Conservation (phyloP, 1,140 invertebrate genomes). For the Lamellibrachia luymesi region DNA sequence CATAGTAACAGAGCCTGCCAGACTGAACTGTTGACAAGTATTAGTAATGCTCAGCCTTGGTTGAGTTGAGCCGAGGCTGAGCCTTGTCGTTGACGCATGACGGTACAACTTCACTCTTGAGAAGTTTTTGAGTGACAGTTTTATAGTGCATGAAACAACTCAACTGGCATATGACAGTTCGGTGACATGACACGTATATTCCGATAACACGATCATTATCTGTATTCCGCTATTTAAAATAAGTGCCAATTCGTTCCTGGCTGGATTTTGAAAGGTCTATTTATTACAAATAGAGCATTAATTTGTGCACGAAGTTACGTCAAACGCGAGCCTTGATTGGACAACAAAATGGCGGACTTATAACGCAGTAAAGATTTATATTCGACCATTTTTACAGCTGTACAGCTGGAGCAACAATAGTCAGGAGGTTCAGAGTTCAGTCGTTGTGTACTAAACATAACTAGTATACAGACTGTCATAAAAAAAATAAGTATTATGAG, state of each 20-base stretch:
- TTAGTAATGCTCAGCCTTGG: too few relatives aligned
- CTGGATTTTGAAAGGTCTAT: background rate
- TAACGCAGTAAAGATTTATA: conserved; percentile 1
- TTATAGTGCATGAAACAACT: background rate
- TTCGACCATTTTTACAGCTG: background rate
- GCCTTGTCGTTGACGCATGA: too few relatives aligned
- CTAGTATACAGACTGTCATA: background rate
- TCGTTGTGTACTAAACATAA: background rate
- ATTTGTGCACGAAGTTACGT: conserved; percentile 4
- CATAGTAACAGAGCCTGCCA: too few relatives aligned
- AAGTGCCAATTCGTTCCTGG: background rate
- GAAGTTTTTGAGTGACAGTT: too few relatives aligned
- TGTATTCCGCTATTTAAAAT: background rate
- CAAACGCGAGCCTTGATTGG: background rate
- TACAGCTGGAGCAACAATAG: background rate
- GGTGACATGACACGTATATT: background rate
- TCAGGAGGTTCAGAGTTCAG: background rate
- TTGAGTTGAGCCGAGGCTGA: too few relatives aligned
- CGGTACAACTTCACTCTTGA: too few relatives aligned
- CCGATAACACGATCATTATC: background rate
- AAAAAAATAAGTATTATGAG: background rate
- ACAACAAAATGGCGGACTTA: conserved; percentile 4
- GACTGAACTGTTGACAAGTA: too few relatives aligned
- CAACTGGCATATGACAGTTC: background rate
- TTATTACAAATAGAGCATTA: background rate